Conservation (phyloP, 2,888 invertebrate species). For the Chloroclystis v-ata region DNA sequence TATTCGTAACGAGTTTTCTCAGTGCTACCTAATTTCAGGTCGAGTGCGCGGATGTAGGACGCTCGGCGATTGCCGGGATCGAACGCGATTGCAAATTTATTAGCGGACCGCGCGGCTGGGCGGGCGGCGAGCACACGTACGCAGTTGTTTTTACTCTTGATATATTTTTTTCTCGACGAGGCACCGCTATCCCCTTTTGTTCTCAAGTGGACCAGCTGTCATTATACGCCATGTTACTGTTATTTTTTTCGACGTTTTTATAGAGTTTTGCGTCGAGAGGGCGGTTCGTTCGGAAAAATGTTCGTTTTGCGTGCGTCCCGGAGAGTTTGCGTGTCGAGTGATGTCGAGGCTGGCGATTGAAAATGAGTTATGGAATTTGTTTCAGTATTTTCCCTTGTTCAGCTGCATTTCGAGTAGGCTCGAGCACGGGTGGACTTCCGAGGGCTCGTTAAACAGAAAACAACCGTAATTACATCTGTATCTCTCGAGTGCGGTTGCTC, state of each 20-base stretch:
- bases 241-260: slow-evolving; percentile 77
- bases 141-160: slow-evolving; percentile 73
- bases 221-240: slow-evolving; percentile 79
- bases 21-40: slow-evolving; percentile 72
- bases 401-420: slow-evolving; percentile 45
- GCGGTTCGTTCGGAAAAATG: slow-evolving; percentile 77
- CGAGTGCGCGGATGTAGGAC: slow-evolving; percentile 47
- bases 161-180: slow-evolving; percentile 76
- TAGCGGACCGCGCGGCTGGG: slow-evolving; percentile 51
- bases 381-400: slow-evolving; percentile 50
- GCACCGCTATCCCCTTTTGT: slow-evolving; percentile 76
- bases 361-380: slow-evolving; percentile 68
- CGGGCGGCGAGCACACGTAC: slow-evolving; percentile 52
- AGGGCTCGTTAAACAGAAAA: slow-evolving; percentile 10
- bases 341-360: slow-evolving; percentile 63
- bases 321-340: slow-evolving; percentile 73
- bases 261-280: slow-evolving; percentile 75
- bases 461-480: not conserved
- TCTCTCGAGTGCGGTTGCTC: not conserved
- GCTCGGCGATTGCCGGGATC: slow-evolving; percentile 56
- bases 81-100: slow-evolving; percentile 76
- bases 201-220: slow-evolving; percentile 80
- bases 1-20: slow-evolving; percentile 77
- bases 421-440: slow-evolving; percentile 17
- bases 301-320: slow-evolving; percentile 75